A percentile compares a stretch with the other conserved stretches of the same genome.
Conservation (phyloP, 2,113 vertebrate genomes). For the Stigmatopora nigra region DNA sequence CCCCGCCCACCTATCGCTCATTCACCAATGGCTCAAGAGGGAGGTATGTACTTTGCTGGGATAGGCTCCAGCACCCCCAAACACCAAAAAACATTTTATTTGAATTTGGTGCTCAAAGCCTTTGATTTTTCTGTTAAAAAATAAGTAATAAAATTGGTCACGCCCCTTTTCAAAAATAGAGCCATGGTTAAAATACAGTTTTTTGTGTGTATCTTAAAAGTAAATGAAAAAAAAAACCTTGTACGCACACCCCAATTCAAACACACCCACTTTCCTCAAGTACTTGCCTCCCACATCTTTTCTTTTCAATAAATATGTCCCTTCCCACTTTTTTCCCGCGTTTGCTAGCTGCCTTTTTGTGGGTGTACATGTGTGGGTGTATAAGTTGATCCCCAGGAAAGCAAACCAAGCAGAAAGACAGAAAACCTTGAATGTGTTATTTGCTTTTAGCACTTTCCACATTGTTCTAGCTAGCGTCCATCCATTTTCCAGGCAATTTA, state of each 20-base stretch:
- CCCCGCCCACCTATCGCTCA: conserved; percentile 82
- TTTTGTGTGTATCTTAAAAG: conserved; percentile 28
- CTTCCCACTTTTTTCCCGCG: conserved; percentile 20
- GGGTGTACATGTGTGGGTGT: conserved; percentile 21
- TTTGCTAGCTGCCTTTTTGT: conserved; percentile 38
- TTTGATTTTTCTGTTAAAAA: too few relatives aligned
- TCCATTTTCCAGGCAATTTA: conserved; percentile 78
- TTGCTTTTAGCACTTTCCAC: conserved; percentile 76
- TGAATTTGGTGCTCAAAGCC: too few relatives aligned
- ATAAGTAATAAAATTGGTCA: too few relatives aligned
- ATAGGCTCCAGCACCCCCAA: too few relatives aligned
- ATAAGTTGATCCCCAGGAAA: conserved; percentile 6
- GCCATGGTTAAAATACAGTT: conserved; percentile 42
- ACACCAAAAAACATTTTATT: too few relatives aligned
- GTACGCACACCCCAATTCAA: not conserved
- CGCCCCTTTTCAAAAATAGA: conserved; percentile 27
- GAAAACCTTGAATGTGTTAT: conserved; percentile 71
- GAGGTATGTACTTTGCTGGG: conserved; percentile 68
- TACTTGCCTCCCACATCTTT: conserved; percentile 47
- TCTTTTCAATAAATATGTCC: conserved; percentile 69
- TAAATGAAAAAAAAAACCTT: conserved; percentile 26
- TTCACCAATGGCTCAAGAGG: conserved; percentile 90
- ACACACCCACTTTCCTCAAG: conserved; percentile 54
- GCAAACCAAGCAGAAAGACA: conserved; percentile 36
- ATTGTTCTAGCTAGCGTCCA: conserved; percentile 67